phyloP scores from a whole-genome alignment of 2,113 vertebrate species.

The Datnioides undecimradiatus region DNA sequence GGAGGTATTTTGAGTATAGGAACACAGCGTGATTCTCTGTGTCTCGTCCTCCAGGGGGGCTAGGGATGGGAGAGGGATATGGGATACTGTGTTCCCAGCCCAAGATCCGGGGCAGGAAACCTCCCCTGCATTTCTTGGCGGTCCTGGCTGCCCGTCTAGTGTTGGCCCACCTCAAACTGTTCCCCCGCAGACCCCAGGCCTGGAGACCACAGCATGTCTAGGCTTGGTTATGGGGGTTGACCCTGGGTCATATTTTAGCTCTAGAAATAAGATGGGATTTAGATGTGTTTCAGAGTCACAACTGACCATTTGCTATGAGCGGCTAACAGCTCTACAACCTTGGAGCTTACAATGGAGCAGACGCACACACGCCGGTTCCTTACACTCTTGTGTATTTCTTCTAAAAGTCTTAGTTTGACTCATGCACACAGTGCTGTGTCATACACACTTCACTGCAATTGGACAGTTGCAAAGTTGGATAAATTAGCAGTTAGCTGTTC shows the following conservation, averaged over 20 bases:
- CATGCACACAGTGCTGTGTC: too few relatives aligned
- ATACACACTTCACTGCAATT: too few relatives aligned
- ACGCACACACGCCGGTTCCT: not conserved
- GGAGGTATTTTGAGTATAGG: constrained; percentile 74
- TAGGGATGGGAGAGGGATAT: constrained; percentile 62
- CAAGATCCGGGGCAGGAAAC: constrained; percentile 78
- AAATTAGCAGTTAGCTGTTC: too few relatives aligned
- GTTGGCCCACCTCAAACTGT: constrained; percentile 34
- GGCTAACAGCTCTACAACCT: too few relatives aligned
- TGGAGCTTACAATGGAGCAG: not conserved
- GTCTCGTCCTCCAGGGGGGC: constrained; percentile 58
- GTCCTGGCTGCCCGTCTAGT: constrained; percentile 60
- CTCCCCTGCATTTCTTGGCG: constrained; percentile 85
- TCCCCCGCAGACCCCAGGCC: constrained; percentile 18
- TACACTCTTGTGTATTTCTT: not conserved
- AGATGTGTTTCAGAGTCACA: not conserved
- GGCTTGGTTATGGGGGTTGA: constrained; percentile 20
- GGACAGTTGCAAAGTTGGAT: too few relatives aligned
- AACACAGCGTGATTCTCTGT: constrained; percentile 69
- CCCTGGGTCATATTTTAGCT: constrained; percentile 55
- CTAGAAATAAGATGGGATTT: constrained; percentile 22
- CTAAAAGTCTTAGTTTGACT: too few relatives aligned
- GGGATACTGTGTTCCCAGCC: constrained; percentile 79
- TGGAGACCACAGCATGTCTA: constrained; percentile 26
- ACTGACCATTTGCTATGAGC: not conserved